Conservation (phyloP, 2,797 vertebrate species). For the Fistularia tabacaria region DNA sequence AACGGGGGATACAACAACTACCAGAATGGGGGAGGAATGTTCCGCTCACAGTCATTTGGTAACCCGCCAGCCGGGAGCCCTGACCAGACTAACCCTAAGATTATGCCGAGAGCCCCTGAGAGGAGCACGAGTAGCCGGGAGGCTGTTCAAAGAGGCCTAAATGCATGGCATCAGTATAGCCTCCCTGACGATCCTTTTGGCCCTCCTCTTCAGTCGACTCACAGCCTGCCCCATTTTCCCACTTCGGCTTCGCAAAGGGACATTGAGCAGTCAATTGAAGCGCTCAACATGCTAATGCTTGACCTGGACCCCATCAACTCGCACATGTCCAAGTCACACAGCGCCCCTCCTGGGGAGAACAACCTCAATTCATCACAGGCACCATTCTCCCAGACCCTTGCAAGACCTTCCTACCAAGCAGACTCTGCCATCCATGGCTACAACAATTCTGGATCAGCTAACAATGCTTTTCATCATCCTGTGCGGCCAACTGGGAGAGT, state of each 20-base stretch:
- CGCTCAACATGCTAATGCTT: conserved; percentile 93
- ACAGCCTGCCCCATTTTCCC: conserved; percentile 85
- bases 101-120: conserved; percentile 86
- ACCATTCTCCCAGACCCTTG: conserved; percentile 64
- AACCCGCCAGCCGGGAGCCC: conserved; percentile 58
- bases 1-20: conserved; percentile 72
- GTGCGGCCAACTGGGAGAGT: conserved; percentile 45
- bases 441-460: conserved; percentile 55
- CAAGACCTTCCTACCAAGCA: conserved; percentile 72
- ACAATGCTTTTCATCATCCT: conserved; percentile 61
- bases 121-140: conserved; percentile 92
- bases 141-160: conserved; percentile 92
- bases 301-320: conserved; percentile 82
- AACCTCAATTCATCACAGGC: conserved; percentile 75
- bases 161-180: conserved; percentile 88
- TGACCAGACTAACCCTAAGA: conserved; percentile 51
- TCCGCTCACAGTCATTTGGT: conserved; percentile 85
- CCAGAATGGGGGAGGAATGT: conserved; percentile 77
- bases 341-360: conserved; percentile 77
- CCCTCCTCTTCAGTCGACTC: conserved; percentile 71
- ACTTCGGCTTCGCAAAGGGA: conserved; percentile 83
- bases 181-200: conserved; percentile 76
- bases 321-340: conserved; percentile 88
- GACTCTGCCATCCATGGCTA: conserved; percentile 76
- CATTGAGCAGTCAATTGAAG: conserved; percentile 92